Base-by-base conservation (phyloP, 2,797 vertebrate genomes). In the Chloroceryle inda region DNA sequence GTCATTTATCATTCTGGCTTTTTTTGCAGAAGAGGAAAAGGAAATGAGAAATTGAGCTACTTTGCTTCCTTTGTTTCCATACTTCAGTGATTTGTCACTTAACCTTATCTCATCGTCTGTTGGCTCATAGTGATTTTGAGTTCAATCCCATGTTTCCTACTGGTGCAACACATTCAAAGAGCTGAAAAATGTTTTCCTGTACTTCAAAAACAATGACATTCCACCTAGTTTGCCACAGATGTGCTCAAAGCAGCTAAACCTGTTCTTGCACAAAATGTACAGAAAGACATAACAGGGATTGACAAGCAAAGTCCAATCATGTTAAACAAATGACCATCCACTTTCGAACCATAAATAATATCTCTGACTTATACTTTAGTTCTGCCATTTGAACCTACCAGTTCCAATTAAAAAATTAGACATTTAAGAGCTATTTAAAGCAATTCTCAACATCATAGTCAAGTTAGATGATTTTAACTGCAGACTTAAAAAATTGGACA, bases 61-160 rank as follows among this genome's bases (percentile, higher is more conserved):
- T 83, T 89, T 72, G 6, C 72, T 85, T 91, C 27, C 24, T 73
- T 84, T 93, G 22, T 82, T 93, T 86, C 83, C 1, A 2, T 87
- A 24, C 72, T 73, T 82, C 22, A 94, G 77, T 82, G 17, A 56
- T 26, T 40, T 75, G 33, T 90, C 68, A 71, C 56, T 59, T 95
- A 95, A 97, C 88, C 56, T 59, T 95, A 95, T 97, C 88, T 90
- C 35, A 19, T 79, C 76, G 92, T 68, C 38, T 42, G 37, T 27
- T 94, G 79, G 79, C 52, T 96, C 47, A 75, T 3, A 4, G 37
- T 80, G 77, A 71, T 82, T 95, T 93, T 45, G 62, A 50, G 17
- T n/a, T 66, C 37, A 91, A 85, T 44, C n/a, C 33, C 56, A 50
- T 49, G 24, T 68, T 94, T 94, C 40, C 83, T 88, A 71, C 75